Base-by-base conservation (phyloP, 2,797 vertebrate genomes). In the Potorous gilbertii region DNA sequence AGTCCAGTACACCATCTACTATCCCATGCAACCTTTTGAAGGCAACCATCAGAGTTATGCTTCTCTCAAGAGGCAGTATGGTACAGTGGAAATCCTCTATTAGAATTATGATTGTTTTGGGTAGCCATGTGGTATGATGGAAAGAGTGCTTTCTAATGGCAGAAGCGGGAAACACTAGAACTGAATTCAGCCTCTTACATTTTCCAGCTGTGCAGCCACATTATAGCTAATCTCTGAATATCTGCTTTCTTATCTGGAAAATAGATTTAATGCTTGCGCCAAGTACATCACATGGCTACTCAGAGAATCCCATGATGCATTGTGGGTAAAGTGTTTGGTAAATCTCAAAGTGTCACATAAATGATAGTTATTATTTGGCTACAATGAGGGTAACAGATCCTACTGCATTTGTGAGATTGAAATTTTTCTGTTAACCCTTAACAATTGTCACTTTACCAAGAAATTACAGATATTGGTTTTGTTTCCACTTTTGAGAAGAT, bases 401-500 rank as follows among this genome's bases (percentile, higher is more conserved):
- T 50, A 46, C 5, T 18, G 34, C 46, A 93, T 50, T 89, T 74
- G 34, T 31, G 74, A 14, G 0, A 0, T 59, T 74, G 28, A 28
- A 92, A 62, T 54, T 34, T 21, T 40, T 14, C 9, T 55, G 24
- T 90, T 66, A 54, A 1, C 0, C 28, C 14, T 74, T 95, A 89
- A 95, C 90, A 91, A 95, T 90, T 89, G 31, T 62, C 50, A 54
- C n/a, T 93, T 93, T 50, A 56, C 81, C 21, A 62, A 92, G n/a
- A 56, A 55, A 52, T 50, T 21, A 9, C 11, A 16, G 9, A 4
- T n/a, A 13, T 24, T 54, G 55, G 34, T 54, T 91, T 91, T 50
- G 40, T 95, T 95, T 96, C 27, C 57, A 81, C 81, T 90, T 94
- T 81, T 56, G 31, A 89, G 66, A 94, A 55, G 18, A 93, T 46